phyloP scores from a whole-genome alignment of 2,113 vertebrate species.

The Cryptomyrus ogoouensis region DNA sequence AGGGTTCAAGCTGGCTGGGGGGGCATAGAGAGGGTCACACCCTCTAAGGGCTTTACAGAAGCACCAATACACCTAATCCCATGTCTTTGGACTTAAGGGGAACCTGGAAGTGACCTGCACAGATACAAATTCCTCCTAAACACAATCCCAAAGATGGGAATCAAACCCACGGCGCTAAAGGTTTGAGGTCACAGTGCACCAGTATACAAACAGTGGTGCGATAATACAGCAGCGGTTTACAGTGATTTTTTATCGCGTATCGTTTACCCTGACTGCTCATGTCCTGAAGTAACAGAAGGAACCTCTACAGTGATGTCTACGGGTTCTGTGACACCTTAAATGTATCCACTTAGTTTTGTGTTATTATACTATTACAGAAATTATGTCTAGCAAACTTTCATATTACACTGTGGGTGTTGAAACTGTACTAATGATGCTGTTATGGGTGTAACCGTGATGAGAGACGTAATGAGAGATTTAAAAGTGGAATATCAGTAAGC shows the following conservation, averaged over 20 bases:
- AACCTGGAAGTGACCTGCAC: background rate
- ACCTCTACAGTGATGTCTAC: background rate
- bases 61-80: background rate
- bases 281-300: background rate
- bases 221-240: background rate
- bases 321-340: background rate
- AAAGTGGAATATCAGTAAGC: background rate
- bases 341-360: background rate
- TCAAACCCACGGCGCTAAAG: background rate
- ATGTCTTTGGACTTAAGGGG: background rate
- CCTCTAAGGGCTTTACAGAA: background rate
- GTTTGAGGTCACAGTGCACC: background rate
- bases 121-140: background rate
- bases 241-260: background rate
- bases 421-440: background rate
- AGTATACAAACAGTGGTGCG: background rate
- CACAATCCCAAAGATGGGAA: background rate
- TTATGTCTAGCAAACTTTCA: background rate
- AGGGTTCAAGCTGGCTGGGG: background rate
- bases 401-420: background rate
- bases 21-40: background rate
- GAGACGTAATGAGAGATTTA: background rate
- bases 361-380: background rate
- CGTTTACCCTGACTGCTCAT: background rate
- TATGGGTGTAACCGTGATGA: background rate